Evolutionary conservation across 2,888 invertebrate species (phyloP).

Genomic region (Lasioglossum lativentre): DNA sequence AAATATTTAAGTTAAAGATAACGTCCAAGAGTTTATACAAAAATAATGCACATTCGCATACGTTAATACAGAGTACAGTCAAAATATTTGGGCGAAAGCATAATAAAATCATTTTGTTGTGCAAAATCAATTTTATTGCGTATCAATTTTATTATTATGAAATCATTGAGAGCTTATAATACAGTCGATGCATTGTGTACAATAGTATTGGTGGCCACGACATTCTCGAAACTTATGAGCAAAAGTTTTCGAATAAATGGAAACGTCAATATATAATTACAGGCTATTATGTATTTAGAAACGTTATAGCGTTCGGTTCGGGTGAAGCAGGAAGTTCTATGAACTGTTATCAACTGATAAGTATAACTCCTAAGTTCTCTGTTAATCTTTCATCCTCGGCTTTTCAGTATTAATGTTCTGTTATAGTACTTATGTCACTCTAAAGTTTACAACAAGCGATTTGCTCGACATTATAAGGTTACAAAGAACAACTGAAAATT

Average conservation of each 20-base stretch:
- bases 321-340: not conserved
- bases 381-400: not conserved
- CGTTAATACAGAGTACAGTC: not conserved
- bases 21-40: constrained; percentile 18
- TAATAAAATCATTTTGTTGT: not conserved
- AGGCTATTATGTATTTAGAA: not conserved
- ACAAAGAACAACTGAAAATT: not conserved
- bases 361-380: not conserved
- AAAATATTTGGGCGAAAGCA: not conserved
- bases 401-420: not conserved
- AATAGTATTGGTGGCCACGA: not conserved
- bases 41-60: not conserved
- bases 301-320: not conserved
- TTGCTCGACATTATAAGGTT: not conserved
- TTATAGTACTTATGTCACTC: not conserved
- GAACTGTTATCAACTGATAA: not conserved
- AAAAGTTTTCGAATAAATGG: not conserved
- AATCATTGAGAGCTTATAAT: not conserved
- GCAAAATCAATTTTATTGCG: not conserved
- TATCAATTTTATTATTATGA: too few relatives aligned
- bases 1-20: constrained; percentile 26
- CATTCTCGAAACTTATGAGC: too few relatives aligned
- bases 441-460: not conserved
- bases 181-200: not conserved
- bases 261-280: constrained; percentile 5